Evolutionary conservation across 2,113 vertebrate species (phyloP).

Genomic region (Dipodomys merriami): DNA sequence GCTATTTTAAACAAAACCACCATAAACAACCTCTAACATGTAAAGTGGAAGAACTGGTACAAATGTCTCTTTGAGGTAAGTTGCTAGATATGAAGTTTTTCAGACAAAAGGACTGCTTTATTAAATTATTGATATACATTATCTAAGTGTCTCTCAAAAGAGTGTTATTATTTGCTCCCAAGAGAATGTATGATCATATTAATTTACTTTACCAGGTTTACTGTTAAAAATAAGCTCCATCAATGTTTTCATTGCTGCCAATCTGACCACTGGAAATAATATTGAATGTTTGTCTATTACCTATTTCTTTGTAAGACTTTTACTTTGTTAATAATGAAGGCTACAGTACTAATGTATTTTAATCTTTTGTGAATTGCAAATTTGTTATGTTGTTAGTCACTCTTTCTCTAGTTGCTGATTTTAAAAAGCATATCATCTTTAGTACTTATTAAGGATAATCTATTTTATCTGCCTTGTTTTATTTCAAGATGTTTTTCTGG

Average conservation of each 20-base stretch:
- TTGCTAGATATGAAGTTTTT: neutral
- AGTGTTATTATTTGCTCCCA: neutral
- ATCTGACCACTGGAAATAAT: neutral
- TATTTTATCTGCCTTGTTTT: conserved; percentile 10
- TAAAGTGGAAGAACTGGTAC: neutral
- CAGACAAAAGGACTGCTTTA: neutral
- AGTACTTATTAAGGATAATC: neutral
- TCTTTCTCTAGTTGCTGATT: neutral
- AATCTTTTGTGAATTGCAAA: neutral
- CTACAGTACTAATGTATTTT: conserved; percentile 40
- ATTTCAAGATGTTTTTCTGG: conserved; percentile 10
- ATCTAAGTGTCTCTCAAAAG: neutral
- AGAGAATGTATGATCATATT: neutral
- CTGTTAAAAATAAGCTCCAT: neutral
- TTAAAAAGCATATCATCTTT: conserved; percentile 1
- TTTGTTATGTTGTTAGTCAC: neutral
- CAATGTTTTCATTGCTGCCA: neutral
- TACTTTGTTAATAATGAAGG: neutral
- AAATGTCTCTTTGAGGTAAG: neutral
- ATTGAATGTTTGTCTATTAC: neutral
- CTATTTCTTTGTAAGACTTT: neutral
- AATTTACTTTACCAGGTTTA: neutral
- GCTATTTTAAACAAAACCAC: conserved; percentile 8
- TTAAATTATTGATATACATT: conserved; percentile 27
- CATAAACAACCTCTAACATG: neutral